These are phyloP conservation scores for Philereme transversata DNA, from an alignment of 2,888 invertebrate genomes.

Conservation along the genomic window DNA sequence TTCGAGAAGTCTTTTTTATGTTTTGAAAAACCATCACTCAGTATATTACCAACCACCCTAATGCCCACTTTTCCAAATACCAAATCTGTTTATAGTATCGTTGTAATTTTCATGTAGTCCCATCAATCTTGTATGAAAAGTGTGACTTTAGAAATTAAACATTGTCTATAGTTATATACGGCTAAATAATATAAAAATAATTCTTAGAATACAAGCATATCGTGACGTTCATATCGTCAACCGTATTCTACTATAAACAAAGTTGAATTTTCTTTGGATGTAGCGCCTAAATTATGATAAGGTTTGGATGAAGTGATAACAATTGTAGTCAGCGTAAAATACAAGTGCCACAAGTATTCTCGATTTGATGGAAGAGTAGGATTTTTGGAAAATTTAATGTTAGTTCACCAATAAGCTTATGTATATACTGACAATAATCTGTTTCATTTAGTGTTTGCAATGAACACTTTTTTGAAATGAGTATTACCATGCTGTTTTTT, in stretches of 20 bases:
- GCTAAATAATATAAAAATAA: constrained; percentile 10
- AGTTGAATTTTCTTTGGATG: constrained; percentile 16
- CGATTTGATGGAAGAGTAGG: constrained; percentile 14
- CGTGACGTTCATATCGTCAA: constrained; percentile 2
- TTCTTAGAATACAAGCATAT: constrained; percentile 17
- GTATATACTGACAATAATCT: too few species aligned
- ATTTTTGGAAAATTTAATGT: constrained; percentile 8
- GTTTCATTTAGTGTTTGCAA: neutral
- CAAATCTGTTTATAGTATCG: neutral
- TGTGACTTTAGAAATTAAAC: constrained; percentile 2
- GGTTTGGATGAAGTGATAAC: constrained; percentile 17
- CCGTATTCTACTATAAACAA: constrained; percentile 16
- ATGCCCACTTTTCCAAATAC: neutral
- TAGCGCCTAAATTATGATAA: constrained; percentile 3
- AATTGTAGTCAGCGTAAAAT: constrained; percentile 23
- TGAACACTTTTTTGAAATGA: too few species aligned
- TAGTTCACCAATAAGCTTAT: constrained; percentile 9
- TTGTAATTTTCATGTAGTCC: constrained; percentile 12
- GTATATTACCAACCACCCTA: too few species aligned
- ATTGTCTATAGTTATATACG: constrained; percentile 7
- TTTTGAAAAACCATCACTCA: too few species aligned
- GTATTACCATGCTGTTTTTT: too few species aligned
- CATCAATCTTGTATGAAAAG: neutral
- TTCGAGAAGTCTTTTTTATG: too few species aligned
- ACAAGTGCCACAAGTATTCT: constrained; percentile 27